phyloP scores from a whole-genome alignment of 1,140 invertebrate species.

The Drosophila sproati region DNA sequence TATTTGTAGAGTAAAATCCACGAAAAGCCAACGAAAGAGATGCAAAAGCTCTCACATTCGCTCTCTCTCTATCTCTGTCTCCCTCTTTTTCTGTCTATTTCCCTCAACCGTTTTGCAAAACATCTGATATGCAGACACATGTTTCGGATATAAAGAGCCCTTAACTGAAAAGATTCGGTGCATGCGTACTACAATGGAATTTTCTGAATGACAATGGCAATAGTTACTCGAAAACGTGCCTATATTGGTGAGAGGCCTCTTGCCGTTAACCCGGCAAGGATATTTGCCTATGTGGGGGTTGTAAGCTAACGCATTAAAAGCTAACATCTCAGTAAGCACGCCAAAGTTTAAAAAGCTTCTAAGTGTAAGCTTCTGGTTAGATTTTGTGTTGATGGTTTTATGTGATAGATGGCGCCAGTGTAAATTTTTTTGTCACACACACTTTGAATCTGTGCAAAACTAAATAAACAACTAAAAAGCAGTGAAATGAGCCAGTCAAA shows the following conservation, averaged over 20 bases:
- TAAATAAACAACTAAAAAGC: constrained; percentile 19
- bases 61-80: background rate
- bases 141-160: constrained; percentile 27
- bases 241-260: constrained; percentile 4
- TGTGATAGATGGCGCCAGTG: constrained; percentile 43
- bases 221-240: background rate
- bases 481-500: constrained; percentile 15
- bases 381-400: background rate
- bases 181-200: constrained; percentile 64
- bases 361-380: background rate
- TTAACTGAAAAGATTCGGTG: constrained; percentile 40
- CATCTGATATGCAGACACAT: constrained; percentile 69
- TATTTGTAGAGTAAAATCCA: background rate
- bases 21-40: background rate
- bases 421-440: background rate
- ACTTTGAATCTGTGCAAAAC: background rate
- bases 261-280: constrained; percentile 53
- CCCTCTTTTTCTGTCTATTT: background rate
- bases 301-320: constrained; percentile 19
- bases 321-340: constrained; percentile 27
- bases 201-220: constrained; percentile 65
- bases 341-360: constrained; percentile 12
- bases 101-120: constrained; percentile 33
- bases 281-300: constrained; percentile 15
- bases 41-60: constrained; percentile 3